Evolutionary conservation across 2,888 invertebrate genomes (phyloP).

Genomic region (Incurvaria masculella): DNA sequence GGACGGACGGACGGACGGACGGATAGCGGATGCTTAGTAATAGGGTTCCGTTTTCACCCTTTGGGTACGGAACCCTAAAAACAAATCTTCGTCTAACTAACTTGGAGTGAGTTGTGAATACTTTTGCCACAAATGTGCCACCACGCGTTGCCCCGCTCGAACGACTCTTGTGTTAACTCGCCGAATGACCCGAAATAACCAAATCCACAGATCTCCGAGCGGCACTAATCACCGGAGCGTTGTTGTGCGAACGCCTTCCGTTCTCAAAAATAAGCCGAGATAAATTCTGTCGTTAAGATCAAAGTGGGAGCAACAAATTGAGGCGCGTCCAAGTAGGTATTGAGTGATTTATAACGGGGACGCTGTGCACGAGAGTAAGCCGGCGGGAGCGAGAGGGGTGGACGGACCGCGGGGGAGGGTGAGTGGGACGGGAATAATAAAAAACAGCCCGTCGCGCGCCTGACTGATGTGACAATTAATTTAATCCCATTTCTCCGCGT

Average conservation of each 20-base stretch:
- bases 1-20: no score
- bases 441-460: constrained; percentile 56
- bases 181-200: not conserved
- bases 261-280: not conserved
- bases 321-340: not conserved
- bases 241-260: not conserved
- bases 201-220: not conserved
- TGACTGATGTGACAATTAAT: constrained; percentile 59
- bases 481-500: constrained; percentile 58
- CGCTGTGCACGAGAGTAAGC: not conserved
- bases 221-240: not conserved
- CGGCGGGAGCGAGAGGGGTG: constrained; percentile 20
- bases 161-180: not conserved
- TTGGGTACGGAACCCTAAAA: no score
- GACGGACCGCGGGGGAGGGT: constrained; percentile 17
- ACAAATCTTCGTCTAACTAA: no score
- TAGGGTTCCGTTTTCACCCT: no score
- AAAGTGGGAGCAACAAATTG: not conserved
- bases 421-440: constrained; percentile 41
- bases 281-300: not conserved
- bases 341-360: not conserved
- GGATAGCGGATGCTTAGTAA: no score
- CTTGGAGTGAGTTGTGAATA: no score
- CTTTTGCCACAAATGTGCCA: no score
- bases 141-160: no score